phyloP scores from a whole-genome alignment of 1,140 invertebrate species.

The Plectrocnemia conspersa region DNA sequence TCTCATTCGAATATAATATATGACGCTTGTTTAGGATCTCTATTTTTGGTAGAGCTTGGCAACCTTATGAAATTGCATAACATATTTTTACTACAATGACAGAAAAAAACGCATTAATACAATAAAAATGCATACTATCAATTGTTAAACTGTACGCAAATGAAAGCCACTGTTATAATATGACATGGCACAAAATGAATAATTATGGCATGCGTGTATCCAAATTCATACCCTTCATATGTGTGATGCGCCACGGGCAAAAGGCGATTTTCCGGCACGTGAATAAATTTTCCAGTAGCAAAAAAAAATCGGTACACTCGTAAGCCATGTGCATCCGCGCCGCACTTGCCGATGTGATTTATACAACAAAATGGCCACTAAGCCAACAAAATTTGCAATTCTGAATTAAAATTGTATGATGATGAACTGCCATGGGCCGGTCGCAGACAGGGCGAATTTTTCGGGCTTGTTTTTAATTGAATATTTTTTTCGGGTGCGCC shows the following conservation, averaged over 20 bases:
- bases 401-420: no score
- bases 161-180: not conserved
- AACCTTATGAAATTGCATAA: no score
- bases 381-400: conserved; percentile 30
- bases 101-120: no score
- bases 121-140: no score
- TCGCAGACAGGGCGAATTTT: conserved; percentile 1
- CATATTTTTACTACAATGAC: no score
- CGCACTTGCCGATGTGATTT: conserved; percentile 24
- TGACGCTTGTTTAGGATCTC: no score
- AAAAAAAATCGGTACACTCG: conserved; percentile 1
- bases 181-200: conserved; percentile 13
- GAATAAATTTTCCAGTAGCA: not conserved
- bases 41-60: no score
- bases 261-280: conserved; percentile 7
- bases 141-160: no score
- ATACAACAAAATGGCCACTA: conserved; percentile 26
- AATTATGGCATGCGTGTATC: conserved; percentile 4
- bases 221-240: conserved; percentile 6
- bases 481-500: conserved; percentile 4
- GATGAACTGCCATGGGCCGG: conserved; percentile 4
- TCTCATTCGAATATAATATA: no score
- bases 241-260: not conserved
- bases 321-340: conserved; percentile 14
- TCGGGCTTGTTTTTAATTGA: conserved; percentile 1